phyloP scores from a whole-genome alignment of 1,140 invertebrate species.

The Aphelenchoides besseyi region DNA sequence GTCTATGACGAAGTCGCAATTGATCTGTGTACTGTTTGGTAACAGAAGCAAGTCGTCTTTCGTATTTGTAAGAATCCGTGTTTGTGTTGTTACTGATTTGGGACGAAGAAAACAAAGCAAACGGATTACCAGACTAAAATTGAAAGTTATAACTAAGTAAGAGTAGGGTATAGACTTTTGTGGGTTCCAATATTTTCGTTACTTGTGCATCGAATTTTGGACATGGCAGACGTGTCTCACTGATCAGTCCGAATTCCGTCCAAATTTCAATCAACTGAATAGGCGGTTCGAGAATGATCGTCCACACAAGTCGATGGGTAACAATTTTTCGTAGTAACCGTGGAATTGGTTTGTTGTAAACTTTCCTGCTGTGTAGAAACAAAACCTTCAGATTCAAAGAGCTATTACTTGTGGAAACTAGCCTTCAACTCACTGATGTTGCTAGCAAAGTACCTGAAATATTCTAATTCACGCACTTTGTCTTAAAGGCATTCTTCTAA shows the following conservation, averaged over 20 bases:
- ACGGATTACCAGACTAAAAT: slow-evolving; percentile 38
- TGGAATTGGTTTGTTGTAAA: slow-evolving; percentile 37
- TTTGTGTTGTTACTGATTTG: slow-evolving; percentile 43
- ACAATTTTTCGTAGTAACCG: slow-evolving; percentile 27
- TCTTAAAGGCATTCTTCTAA: slow-evolving; percentile 22
- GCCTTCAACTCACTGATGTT: slow-evolving; percentile 28
- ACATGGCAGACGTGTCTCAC: slow-evolving; percentile 39
- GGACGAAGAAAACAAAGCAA: slow-evolving; percentile 46
- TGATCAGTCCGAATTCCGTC: slow-evolving; percentile 57
- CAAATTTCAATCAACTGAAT: slow-evolving; percentile 52
- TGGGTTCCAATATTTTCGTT: slow-evolving; percentile 29
- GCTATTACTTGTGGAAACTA: no score
- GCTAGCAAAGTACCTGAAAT: slow-evolving; percentile 15
- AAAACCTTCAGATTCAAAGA: no score
- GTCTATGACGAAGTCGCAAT: slow-evolving; percentile 34
- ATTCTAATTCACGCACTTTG: no score
- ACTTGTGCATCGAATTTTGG: slow-evolving; percentile 37
- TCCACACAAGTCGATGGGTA: slow-evolving; percentile 36
- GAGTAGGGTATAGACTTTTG: slow-evolving; percentile 10
- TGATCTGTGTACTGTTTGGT: slow-evolving; percentile 55
- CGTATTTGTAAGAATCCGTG: slow-evolving; percentile 44
- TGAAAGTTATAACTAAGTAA: slow-evolving; percentile 14
- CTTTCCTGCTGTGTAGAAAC: slow-evolving; percentile 31
- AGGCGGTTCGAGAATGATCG: slow-evolving; percentile 52
- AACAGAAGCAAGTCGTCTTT: slow-evolving; percentile 46